Base-by-base conservation (phyloP, 1,140 invertebrate species). In the Diorhabda elongata region DNA sequence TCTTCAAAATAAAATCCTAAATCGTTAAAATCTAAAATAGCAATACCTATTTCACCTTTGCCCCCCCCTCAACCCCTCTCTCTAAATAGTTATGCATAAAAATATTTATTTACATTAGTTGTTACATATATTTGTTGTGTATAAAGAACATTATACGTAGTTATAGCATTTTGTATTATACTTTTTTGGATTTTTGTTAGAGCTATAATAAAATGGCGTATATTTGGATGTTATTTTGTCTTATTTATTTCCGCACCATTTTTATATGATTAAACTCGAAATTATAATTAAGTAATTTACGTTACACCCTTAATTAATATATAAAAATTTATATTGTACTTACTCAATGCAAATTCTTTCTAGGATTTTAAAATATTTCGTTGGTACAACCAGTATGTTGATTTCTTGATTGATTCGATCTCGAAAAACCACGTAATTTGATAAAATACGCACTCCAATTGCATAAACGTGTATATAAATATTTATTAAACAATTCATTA, bases 151-250 rank as follows among this genome's bases (percentile, higher is more conserved):
- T 58, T 70, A 58, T 67, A 68, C 70, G 68, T 74, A 74, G 73
- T 59, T 73, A 68, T 81, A 81, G 78, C 66, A 71, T 80, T 81
- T 81, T 81, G 77, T 81, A 81, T 79, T 80, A 80, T 81, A 79
- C 74, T 79, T 78, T 52, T 81, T 76, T 79, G 73, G 67, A 75
- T 76, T 80, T 73, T 80, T 79, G 78, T 81, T 81, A 80, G 79
- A 76, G 78, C 78, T 81, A 78, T 77, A 81, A 81, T 81, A 81
- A 81, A 81, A 81, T 79, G 78, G 78, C 79, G 77, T 81, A 81
- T 81, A 81, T 81, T 81, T 81, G 79, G 77, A 81, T 81, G 80
- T 81, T 81, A 80, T 66, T 72, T 61, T 70, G 8, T 69, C 67
- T 75, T 58, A 68, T 59, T 75, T 72, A 47, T 66, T 69, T 70